These are phyloP conservation scores for Pelobates cultripes DNA, from an alignment of 2,797 vertebrate species.

Conservation along the genomic window DNA sequence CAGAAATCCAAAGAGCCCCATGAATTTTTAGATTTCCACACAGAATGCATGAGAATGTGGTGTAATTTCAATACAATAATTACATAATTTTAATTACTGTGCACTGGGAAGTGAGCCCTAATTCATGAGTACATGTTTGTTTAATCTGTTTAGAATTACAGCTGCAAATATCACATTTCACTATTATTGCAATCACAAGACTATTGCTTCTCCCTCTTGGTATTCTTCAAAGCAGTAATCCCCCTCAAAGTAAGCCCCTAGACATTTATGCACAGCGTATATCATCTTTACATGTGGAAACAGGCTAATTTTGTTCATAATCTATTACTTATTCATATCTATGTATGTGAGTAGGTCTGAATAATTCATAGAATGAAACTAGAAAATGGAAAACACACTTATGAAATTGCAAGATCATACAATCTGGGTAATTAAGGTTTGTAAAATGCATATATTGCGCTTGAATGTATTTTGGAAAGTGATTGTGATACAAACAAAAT, in stretches of 20 bases:
- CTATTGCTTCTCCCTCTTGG: neutral
- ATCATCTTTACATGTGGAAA: constrained; percentile 19
- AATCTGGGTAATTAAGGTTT: constrained; percentile 24
- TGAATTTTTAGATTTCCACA: too few species aligned
- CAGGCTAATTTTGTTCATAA: constrained; percentile 3
- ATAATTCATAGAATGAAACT: constrained; percentile 33
- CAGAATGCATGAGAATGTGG: neutral
- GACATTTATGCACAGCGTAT: constrained; percentile 5
- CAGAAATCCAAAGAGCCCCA: too few species aligned
- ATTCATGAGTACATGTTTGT: neutral
- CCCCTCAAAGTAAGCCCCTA: neutral
- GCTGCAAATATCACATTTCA: neutral
- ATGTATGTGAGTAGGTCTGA: constrained; percentile 9
- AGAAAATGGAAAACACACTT: constrained; percentile 21
- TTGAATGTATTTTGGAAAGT: neutral
- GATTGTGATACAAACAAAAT: neutral
- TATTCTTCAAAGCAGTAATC: neutral
- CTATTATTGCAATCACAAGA: neutral
- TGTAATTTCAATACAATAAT: neutral
- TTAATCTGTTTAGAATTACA: neutral
- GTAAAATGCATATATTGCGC: neutral
- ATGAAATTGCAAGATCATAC: neutral
- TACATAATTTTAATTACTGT: neutral
- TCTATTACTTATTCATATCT: neutral
- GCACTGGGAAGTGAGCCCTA: neutral